Evolutionary conservation across 2,113 vertebrate species (phyloP).

Genomic region (Paratilapia polleni): DNA sequence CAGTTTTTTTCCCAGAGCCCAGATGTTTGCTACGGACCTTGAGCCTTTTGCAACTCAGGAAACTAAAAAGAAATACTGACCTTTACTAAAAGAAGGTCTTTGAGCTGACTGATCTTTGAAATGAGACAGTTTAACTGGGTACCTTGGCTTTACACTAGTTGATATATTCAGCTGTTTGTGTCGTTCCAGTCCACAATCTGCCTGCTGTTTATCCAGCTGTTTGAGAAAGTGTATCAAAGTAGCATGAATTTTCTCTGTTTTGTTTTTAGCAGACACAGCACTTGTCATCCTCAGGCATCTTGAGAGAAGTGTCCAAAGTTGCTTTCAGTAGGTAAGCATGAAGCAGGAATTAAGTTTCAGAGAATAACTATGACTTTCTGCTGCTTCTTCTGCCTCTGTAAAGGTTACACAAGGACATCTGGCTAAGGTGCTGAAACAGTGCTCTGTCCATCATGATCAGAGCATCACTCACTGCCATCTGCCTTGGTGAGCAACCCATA

Average conservation of each 20-base stretch:
- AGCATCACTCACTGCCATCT: conserved; percentile 56
- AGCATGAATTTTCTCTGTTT: conserved; percentile 21
- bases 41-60: not conserved
- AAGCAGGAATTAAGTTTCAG: conserved; percentile 7
- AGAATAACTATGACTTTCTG: conserved; percentile 17
- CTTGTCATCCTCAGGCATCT: not conserved
- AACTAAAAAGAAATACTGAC: not conserved
- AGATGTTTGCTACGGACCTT: conserved; percentile 37
- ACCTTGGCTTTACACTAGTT: not conserved
- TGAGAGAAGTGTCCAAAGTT: not conserved
- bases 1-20: not conserved
- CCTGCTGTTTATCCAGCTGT: conserved; percentile 18
- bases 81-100: not conserved
- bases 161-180: not conserved
- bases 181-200: not conserved
- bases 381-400: conserved; percentile 21
- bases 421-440: conserved; percentile 44
- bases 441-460: conserved; percentile 68
- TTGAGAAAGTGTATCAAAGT: conserved; percentile 11
- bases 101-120: conserved; percentile 6
- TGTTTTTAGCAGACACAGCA: conserved; percentile 21
- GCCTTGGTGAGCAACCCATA: conserved; percentile 63
- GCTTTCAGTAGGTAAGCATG: not conserved
- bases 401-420: conserved; percentile 48
- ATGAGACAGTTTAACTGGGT: not conserved